These are phyloP conservation scores for Hippocampus abdominalis DNA, from an alignment of 2,113 vertebrate species.

Conservation along the genomic window DNA sequence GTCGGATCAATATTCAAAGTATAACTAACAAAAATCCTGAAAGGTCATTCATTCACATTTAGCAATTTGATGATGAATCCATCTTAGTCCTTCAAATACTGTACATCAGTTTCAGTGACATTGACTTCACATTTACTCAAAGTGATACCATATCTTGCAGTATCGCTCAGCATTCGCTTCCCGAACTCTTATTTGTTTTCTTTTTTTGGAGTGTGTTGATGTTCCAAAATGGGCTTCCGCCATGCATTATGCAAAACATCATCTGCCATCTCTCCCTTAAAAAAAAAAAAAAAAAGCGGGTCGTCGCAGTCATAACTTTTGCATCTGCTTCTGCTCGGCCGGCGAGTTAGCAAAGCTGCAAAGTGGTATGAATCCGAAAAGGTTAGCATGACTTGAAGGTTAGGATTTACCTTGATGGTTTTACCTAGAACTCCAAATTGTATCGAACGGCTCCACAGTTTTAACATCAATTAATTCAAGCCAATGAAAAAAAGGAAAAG, in stretches of 20 bases:
- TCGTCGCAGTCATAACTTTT: neutral
- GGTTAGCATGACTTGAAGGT: no score
- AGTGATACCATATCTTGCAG: neutral
- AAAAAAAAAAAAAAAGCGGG: neutral
- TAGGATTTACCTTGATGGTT: no score
- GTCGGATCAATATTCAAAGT: no score
- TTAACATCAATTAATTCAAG: no score
- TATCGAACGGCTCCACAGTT: no score
- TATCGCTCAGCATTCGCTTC: neutral
- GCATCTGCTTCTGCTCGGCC: neutral
- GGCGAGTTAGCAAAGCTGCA: neutral
- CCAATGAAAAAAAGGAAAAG: no score
- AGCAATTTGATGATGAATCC: no score
- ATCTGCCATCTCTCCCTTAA: neutral
- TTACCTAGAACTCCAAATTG: no score
- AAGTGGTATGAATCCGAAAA: neutral
- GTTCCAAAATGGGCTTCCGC: neutral
- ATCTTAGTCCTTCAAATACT: no score
- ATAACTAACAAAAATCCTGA: no score
- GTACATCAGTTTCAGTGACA: neutral
- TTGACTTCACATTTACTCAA: neutral
- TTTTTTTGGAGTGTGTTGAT: neutral
- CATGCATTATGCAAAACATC: slow-evolving; percentile 1
- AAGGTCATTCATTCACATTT: no score
- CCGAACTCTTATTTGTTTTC: neutral